phyloP scores from a whole-genome alignment of 1,140 invertebrate genomes.

The Drosophila watanabei region DNA sequence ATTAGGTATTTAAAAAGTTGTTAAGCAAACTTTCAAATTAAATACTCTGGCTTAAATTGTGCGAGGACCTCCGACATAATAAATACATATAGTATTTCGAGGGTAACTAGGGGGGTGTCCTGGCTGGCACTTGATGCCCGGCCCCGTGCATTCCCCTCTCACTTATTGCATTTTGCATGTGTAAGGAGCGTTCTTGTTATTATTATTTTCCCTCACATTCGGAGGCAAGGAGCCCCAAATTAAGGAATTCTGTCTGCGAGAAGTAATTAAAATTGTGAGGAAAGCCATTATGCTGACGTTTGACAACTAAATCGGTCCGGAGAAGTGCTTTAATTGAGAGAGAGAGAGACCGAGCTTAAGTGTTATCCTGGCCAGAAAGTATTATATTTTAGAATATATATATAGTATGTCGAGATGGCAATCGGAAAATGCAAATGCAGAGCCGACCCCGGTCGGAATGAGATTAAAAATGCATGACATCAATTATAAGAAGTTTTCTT shows the following conservation, averaged over 20 bases:
- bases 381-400: slow-evolving; percentile 17
- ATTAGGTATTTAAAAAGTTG: slow-evolving; percentile 75
- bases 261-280: slow-evolving; percentile 46
- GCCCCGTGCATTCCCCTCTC: slow-evolving; percentile 19
- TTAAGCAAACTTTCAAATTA: slow-evolving; percentile 76
- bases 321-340: slow-evolving; percentile 31
- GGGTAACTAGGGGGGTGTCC: slow-evolving; percentile 16
- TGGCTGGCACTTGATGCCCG: slow-evolving; percentile 33
- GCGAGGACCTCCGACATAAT: slow-evolving; percentile 43
- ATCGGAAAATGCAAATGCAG: slow-evolving; percentile 44
- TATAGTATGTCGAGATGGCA: background rate
- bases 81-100: slow-evolving; percentile 1
- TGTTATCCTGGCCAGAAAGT: slow-evolving; percentile 5
- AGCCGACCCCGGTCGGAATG: slow-evolving; percentile 26
- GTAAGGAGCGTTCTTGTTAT: slow-evolving; percentile 44
- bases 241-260: slow-evolving; percentile 51
- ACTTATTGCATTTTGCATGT: slow-evolving; percentile 67
- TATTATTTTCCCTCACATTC: slow-evolving; percentile 19
- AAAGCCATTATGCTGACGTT: slow-evolving; percentile 38
- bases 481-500: slow-evolving; percentile 81
- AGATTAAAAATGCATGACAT: slow-evolving; percentile 77
- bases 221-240: slow-evolving; percentile 47
- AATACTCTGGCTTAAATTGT: slow-evolving; percentile 66
- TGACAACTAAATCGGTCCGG: slow-evolving; percentile 22
- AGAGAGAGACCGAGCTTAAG: slow-evolving; percentile 7